phyloP scores from a whole-genome alignment of 2,888 invertebrate genomes.

The Amphipyra tragopoginis region DNA sequence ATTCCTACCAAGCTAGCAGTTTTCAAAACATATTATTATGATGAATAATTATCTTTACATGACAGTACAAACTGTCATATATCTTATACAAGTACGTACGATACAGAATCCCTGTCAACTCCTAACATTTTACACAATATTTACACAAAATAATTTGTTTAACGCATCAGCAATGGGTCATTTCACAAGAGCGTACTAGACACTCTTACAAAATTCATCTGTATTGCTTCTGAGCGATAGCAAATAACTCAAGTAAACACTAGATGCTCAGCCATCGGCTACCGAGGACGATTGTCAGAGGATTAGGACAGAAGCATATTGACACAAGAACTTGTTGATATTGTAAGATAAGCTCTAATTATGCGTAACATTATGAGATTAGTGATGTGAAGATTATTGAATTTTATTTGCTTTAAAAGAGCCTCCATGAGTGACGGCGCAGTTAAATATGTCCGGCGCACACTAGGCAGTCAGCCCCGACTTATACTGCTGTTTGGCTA shows the following conservation, averaged over 20 bases:
- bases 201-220: constrained; percentile 68
- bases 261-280: constrained; percentile 49
- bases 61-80: too few relatives aligned
- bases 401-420: too few relatives aligned
- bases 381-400: background rate
- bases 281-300: constrained; percentile 54
- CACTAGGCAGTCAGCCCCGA: too few relatives aligned
- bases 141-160: constrained; percentile 76
- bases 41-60: too few relatives aligned
- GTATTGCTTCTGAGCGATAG: constrained; percentile 58
- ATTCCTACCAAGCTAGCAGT: too few relatives aligned
- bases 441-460: too few relatives aligned
- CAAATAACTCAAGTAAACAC: constrained; percentile 63
- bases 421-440: too few relatives aligned
- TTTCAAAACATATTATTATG: too few relatives aligned
- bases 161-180: constrained; percentile 59
- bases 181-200: constrained; percentile 57
- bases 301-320: constrained; percentile 31
- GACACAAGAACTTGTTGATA: constrained; percentile 42
- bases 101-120: constrained; percentile 20
- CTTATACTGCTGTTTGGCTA: too few relatives aligned
- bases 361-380: background rate
- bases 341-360: constrained; percentile 4
- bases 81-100: background rate
- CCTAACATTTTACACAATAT: constrained; percentile 71